Evolutionary conservation across 1,140 invertebrate species (phyloP), one percentile per base, ranked within the genome.

Genomic region (Drosophila bifasciata): DNA sequence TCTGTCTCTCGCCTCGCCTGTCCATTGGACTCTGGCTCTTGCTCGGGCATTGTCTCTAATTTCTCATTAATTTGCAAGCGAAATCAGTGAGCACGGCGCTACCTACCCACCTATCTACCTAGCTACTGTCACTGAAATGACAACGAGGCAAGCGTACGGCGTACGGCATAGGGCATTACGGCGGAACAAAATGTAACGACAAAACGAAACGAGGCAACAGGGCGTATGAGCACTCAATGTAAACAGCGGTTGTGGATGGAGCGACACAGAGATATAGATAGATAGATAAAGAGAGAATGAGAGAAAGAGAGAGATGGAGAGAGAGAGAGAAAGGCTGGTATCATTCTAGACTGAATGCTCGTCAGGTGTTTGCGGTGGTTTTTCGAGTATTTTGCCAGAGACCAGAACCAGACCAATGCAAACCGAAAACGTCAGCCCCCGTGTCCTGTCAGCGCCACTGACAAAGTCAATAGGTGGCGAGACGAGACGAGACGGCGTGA

Each of bases 1-100:
- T 19, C 36, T n/a, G 46, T 36, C 28, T 23, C 21, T 25, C n/a
- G 19, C 19, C 19, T 21, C 19, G 19, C n/a, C 46, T 56, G 15
- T 28, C 45, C 43, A 48, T 19, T 50, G 6, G n/a, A n/a, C 59
- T 57, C 57, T 74, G 61, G 36, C 45, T 75, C 58, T 46, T 46
- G 58, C 58, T 63, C 64, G 43, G 53, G 44, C 84, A 86, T 84
- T 88, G 84, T 89, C 84, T 88, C 84, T 89, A 88, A 88, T 88
- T 90, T 90, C 81, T 88, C 86, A 90, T 90, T 90, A 90, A 90
- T 90, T 90, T 90, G 86, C 86, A 90, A 90, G 88, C 89, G 72
- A 90, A 90, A 90, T 90, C 86, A 90, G 88, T 86, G 86, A 86
- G 76, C 83, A 88, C 53, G 57, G 66, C 46, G 48, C 43, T 25